Evolutionary conservation across 2,888 invertebrate species (phyloP).

Genomic region (Pomacea canaliculata): DNA sequence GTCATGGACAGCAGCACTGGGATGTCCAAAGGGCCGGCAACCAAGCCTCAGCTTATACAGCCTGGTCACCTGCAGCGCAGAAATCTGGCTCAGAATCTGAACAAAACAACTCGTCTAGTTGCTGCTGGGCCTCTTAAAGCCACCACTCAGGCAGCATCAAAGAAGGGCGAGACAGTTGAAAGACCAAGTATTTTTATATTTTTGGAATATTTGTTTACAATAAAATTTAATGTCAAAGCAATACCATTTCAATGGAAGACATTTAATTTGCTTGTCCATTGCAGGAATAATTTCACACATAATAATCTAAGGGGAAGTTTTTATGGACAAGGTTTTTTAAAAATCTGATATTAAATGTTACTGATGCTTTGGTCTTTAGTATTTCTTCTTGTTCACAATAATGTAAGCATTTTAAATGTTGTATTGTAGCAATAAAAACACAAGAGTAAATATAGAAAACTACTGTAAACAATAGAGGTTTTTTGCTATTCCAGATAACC

Average conservation of each 20-base stretch:
- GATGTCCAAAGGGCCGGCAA: constrained; percentile 30
- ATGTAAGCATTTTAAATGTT: too few species aligned
- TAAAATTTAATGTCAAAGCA: too few species aligned
- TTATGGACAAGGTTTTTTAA: too few species aligned
- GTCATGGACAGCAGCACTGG: not conserved
- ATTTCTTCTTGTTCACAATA: too few species aligned
- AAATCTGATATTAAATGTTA: too few species aligned
- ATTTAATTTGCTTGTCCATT: too few species aligned
- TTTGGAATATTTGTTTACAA: not conserved
- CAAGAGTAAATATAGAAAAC: too few species aligned
- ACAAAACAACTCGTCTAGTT: constrained; percentile 32
- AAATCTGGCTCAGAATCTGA: constrained; percentile 19
- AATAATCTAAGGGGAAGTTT: too few species aligned
- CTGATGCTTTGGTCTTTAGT: too few species aligned
- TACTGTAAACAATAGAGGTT: not conserved
- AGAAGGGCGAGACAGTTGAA: constrained; percentile 16
- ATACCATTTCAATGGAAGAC: too few species aligned
- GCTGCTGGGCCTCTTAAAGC: constrained; percentile 10
- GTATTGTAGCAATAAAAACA: too few species aligned
- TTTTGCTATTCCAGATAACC: constrained; percentile 8
- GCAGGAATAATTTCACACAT: too few species aligned
- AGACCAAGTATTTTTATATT: constrained; percentile 8
- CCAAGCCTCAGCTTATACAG: constrained; percentile 42
- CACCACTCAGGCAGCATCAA: not conserved
- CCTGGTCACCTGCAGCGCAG: constrained; percentile 40